A percentile compares a stretch with the other conserved stretches of the same genome.
Evolutionary conservation across 2,888 invertebrate genomes (phyloP).

Genomic region (Galerucella pusilla): DNA sequence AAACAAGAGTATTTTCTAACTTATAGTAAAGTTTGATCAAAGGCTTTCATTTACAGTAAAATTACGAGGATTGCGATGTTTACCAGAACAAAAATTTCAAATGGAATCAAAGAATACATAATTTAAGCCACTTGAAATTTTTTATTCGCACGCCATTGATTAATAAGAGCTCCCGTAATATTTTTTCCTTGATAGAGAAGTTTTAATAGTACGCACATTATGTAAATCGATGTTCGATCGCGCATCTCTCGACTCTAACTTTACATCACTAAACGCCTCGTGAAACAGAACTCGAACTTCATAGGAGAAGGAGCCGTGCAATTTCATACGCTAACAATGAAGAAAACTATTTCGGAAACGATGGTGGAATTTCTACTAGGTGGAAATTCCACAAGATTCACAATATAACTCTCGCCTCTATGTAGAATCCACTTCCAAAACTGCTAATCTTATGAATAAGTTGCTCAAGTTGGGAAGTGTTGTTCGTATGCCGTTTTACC

Average conservation of each 20-base stretch:
- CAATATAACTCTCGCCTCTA: conserved; percentile 27
- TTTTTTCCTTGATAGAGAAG: no score
- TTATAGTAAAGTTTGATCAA: no score
- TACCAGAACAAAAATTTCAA: no score
- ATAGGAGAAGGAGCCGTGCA: neutral
- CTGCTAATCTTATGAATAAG: neutral
- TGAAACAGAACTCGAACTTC: neutral
- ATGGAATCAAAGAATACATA: no score
- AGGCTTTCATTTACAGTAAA: no score
- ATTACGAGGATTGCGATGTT: no score
- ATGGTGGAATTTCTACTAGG: conserved; percentile 37
- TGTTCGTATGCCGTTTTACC: neutral
- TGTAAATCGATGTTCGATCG: no score
- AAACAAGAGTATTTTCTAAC: no score
- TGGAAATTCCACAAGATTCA: conserved; percentile 32
- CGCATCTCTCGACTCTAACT: neutral
- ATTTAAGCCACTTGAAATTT: no score
- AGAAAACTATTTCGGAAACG: conserved; percentile 34
- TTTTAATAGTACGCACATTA: no score
- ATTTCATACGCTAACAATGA: conserved; percentile 34
- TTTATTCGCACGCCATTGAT: no score
- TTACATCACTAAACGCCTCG: neutral
- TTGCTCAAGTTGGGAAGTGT: neutral
- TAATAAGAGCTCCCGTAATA: no score
- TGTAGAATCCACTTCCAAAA: conserved; percentile 28